Conservation (phyloP, 1,140 invertebrate genomes). For the Drosophila pruinosa region DNA sequence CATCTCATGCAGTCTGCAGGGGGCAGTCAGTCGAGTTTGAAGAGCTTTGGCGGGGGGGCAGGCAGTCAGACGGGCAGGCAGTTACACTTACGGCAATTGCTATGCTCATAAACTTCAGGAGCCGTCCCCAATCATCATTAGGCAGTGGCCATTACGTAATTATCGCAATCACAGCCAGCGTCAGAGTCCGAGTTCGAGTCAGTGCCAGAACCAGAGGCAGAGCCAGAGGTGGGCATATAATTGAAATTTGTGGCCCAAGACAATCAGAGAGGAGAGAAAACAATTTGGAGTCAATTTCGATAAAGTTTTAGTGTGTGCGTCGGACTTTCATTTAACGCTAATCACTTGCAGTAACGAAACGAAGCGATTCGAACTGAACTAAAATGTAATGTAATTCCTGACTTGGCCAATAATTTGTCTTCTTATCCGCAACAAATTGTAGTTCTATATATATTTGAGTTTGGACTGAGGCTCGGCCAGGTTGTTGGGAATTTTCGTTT, state of each 20-base stretch:
- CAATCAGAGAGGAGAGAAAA: constrained; percentile 37
- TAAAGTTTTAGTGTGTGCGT: constrained; percentile 64
- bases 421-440: constrained; percentile 51
- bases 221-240: constrained; percentile 55
- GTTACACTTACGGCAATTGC: constrained; percentile 60
- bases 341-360: constrained; percentile 76
- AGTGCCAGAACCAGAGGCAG: no score
- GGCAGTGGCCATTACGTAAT: constrained; percentile 75
- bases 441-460: background rate
- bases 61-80: no score
- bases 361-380: background rate
- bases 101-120: constrained; percentile 62
- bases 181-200: background rate
- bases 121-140: constrained; percentile 67
- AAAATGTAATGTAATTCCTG: constrained; percentile 37
- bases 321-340: constrained; percentile 74
- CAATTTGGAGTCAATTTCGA: constrained; percentile 78
- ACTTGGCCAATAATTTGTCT: constrained; percentile 74
- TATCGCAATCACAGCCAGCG: constrained; percentile 63
- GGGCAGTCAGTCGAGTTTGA: background rate
- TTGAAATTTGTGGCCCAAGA: constrained; percentile 72
- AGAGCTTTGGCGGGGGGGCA: background rate
- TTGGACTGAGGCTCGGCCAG: background rate
- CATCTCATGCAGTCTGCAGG: background rate
- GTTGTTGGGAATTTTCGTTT: constrained; percentile 48